Conservation (phyloP, 2,797 vertebrate genomes). For the Thunnus albacares region DNA sequence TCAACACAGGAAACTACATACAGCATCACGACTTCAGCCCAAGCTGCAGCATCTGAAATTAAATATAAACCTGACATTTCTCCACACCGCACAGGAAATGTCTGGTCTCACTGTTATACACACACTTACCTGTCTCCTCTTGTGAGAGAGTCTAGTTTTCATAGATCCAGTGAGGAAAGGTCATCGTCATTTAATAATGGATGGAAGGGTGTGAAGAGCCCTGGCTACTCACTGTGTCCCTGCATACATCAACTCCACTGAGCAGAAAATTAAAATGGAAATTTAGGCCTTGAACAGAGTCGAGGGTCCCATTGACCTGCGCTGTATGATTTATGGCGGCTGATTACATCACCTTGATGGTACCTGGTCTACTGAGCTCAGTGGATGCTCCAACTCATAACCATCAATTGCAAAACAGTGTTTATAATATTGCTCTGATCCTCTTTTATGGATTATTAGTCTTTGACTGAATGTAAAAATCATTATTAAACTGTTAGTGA, state of each 20-base stretch:
- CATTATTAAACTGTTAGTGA: neutral
- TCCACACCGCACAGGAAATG: neutral
- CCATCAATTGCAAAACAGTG: neutral
- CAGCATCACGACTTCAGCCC: too few relatives aligned
- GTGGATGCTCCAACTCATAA: neutral
- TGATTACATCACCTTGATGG: slow-evolving; percentile 28
- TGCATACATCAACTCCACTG: slow-evolving; percentile 68
- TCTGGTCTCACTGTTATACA: neutral
- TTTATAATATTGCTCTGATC: neutral
- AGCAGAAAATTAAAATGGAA: slow-evolving; percentile 80
- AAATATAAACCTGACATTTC: neutral
- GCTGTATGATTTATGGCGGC: slow-evolving; percentile 59
- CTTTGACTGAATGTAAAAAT: slow-evolving; percentile 4
- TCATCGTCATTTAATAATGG: slow-evolving; percentile 44
- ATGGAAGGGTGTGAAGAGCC: slow-evolving; percentile 17
- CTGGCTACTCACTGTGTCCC: slow-evolving; percentile 50
- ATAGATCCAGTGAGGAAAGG: slow-evolving; percentile 50
- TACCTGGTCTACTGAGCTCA: slow-evolving; percentile 23
- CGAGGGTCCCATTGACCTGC: slow-evolving; percentile 58
- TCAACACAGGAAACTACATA: too few relatives aligned
- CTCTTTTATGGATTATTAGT: neutral
- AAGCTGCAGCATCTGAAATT: too few relatives aligned
- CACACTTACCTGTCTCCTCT: neutral
- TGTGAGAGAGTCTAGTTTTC: slow-evolving; percentile 6
- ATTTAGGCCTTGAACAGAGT: slow-evolving; percentile 64